Evolutionary conservation across 2,888 invertebrate species (phyloP).

Genomic region (Pantelozetes paolii): DNA sequence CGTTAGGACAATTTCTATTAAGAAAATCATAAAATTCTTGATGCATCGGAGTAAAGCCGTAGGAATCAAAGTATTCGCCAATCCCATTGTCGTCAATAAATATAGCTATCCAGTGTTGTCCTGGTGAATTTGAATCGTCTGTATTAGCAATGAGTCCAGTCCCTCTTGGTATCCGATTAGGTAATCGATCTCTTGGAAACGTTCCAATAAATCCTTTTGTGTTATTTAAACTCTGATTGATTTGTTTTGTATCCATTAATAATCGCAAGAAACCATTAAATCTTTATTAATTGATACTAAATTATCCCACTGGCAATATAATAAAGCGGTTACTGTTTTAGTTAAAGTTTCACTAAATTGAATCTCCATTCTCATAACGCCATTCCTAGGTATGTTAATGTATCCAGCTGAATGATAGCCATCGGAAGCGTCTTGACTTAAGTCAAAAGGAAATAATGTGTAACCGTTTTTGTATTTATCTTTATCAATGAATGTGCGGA

Average conservation of each 20-base stretch:
- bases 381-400: background rate
- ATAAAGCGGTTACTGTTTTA: background rate
- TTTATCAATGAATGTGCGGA: background rate
- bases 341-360: background rate
- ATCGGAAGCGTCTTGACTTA: background rate
- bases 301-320: background rate
- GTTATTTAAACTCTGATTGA: background rate
- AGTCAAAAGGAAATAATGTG: background rate
- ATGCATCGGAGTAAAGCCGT: background rate
- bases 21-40: background rate
- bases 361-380: background rate
- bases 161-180: background rate
- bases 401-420: background rate
- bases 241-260: background rate
- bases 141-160: background rate
- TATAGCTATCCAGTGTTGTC: background rate
- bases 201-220: background rate
- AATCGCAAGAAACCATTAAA: background rate
- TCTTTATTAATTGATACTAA: background rate
- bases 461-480: background rate
- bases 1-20: background rate
- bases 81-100: background rate
- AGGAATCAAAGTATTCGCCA: background rate
- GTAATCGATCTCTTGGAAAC: background rate
- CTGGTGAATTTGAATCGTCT: background rate